Percentiles rank a stretch among this genome's conserved stretches.
These are phyloP conservation scores for Pectinophora gossypiella DNA, from an alignment of 1,140 invertebrate genomes.

Conservation along the genomic window DNA sequence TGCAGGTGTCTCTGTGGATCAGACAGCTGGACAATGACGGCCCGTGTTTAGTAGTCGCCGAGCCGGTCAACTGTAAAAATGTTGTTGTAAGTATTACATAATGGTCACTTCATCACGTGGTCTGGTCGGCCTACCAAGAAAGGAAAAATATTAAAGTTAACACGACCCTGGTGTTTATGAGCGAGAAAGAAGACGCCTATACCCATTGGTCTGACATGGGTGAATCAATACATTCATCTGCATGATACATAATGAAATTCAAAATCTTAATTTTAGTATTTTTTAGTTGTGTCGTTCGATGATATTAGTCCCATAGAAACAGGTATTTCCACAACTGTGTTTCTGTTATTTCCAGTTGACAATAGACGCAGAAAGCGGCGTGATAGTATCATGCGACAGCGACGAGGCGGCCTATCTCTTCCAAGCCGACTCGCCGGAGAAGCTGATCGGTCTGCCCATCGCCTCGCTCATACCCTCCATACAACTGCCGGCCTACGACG, in stretches of 20 bases:
- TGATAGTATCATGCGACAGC: slow-evolving; percentile 61
- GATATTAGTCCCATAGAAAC: too few species aligned
- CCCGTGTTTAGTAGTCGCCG: slow-evolving; percentile 79
- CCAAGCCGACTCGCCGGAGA: slow-evolving; percentile 68
- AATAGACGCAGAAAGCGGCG: slow-evolving; percentile 67
- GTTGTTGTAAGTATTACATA: slow-evolving; percentile 63
- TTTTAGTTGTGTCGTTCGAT: too few species aligned
- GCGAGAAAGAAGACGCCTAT: too few species aligned
- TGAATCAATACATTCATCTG: too few species aligned
- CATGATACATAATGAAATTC: too few species aligned
- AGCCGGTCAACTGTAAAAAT: slow-evolving; percentile 77
- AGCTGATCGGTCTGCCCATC: slow-evolving; percentile 68
- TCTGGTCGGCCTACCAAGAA: too few species aligned
- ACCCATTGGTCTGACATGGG: too few species aligned
- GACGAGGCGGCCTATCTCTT: slow-evolving; percentile 69
- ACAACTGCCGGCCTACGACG: slow-evolving; percentile 63
- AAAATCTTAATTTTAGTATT: too few species aligned
- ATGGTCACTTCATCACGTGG: too few species aligned
- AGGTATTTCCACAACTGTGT: too few species aligned
- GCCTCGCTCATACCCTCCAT: slow-evolving; percentile 72
- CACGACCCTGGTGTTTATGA: too few species aligned
- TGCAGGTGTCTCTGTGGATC: slow-evolving; percentile 80
- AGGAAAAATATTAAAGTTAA: too few species aligned
- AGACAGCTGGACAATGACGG: slow-evolving; percentile 76
- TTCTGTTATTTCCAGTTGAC: slow-evolving; percentile 47